Percentiles rank a stretch among this genome's conserved stretches.
Conservation (phyloP, 2,888 invertebrate species). For the Osmoderma eremita region DNA sequence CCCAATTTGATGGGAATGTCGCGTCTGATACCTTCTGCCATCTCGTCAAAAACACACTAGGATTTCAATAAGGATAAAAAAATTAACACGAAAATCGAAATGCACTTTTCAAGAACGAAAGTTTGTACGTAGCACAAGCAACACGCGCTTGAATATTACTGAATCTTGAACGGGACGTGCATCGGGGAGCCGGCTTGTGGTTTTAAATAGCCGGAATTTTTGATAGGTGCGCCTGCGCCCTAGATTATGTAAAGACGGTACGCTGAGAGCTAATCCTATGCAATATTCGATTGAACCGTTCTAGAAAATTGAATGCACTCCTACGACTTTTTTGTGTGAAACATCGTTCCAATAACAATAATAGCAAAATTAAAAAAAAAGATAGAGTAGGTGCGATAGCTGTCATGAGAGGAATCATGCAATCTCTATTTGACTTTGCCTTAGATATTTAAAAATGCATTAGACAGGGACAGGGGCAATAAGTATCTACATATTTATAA, state of each 20-base stretch:
- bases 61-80: neutral
- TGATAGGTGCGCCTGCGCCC: conserved; percentile 57
- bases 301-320: conserved; percentile 43
- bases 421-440: neutral
- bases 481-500: too few relatives aligned
- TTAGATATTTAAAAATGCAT: neutral
- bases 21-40: conserved; percentile 87
- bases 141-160: conserved; percentile 25
- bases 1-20: conserved; percentile 94
- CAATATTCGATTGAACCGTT: conserved; percentile 36
- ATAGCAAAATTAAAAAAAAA: too few relatives aligned
- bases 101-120: conserved; percentile 8
- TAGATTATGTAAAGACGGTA: conserved; percentile 11
- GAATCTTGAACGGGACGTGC: conserved; percentile 15
- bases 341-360: neutral
- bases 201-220: conserved; percentile 58
- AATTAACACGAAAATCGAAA: conserved; percentile 7
- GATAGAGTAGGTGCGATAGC: neutral
- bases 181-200: conserved; percentile 51
- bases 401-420: conserved; percentile 5
- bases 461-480: too few relatives aligned
- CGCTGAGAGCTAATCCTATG: conserved; percentile 7
- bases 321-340: conserved; percentile 26
- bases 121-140: neutral
- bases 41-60: conserved; percentile 54